These are phyloP conservation scores for Rhipidura dahli DNA, from an alignment of 2,113 vertebrate species.

Conservation along the genomic window DNA sequence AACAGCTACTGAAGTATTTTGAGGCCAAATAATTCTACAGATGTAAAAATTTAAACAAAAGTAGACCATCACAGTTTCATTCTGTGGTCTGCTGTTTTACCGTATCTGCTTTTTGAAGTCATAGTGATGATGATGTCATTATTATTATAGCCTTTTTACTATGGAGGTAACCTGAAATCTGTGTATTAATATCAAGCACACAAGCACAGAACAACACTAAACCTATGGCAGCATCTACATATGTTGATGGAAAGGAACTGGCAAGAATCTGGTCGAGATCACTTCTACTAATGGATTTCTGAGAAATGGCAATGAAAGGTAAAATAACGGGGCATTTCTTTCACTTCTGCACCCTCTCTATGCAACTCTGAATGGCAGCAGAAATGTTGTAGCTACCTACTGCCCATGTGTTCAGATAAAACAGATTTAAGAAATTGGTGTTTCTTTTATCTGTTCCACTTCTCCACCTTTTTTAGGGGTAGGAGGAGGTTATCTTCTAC, in stretches of 20 bases:
- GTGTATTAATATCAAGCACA: rapidly evolving
- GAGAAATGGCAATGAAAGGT: not conserved
- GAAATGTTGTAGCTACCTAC: not conserved
- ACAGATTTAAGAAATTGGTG: not conserved
- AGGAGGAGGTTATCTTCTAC: not conserved
- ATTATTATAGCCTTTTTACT: not conserved
- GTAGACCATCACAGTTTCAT: not conserved
- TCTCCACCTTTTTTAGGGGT: not conserved
- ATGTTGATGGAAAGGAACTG: not conserved
- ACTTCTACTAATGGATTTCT: not conserved
- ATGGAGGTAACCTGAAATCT: not conserved
- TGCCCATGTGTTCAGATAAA: not conserved
- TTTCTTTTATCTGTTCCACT: not conserved
- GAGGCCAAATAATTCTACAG: not conserved
- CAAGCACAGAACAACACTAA: not conserved
- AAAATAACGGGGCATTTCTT: not conserved
- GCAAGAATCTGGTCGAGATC: not conserved
- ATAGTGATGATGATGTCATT: not conserved
- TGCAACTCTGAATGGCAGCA: not conserved
- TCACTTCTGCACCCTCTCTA: not conserved
- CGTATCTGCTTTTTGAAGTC: not conserved
- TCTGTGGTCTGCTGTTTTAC: not conserved
- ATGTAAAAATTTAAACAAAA: not conserved
- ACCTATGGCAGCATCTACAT: not conserved
- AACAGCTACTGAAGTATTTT: not conserved